Base-by-base conservation (phyloP, 2,888 invertebrate species). In the Cryptocephalus primarius region DNA sequence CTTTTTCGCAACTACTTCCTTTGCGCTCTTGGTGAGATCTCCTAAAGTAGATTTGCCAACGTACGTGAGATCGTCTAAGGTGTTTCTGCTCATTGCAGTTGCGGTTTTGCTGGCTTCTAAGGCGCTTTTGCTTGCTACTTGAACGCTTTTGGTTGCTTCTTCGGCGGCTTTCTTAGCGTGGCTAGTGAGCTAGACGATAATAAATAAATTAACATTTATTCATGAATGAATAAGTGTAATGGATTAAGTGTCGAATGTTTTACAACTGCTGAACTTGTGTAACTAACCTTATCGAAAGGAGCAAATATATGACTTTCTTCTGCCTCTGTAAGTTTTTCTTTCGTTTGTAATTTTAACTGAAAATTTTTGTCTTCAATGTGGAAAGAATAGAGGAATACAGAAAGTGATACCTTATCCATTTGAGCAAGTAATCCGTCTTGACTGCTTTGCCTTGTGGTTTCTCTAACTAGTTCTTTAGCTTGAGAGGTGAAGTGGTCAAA, bases 1-100 rank as follows among this genome's bases (percentile, higher is more conserved):
- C 64, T 88, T 88, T 64, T 91, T 92, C 1, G 86, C 76, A 3
- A 87, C 91, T 1, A 75, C 90, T 71, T 91, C 90, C 61, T 91
- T 88, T 1, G 92, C 92, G 60, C 88, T 88, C 70, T 92, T 93
- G 1, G 92, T 92, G 12, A 93, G 72, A 67, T 92, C 92, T 1
- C 89, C 91, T 39, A 92, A 72, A 0, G 91, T 90, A 32, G 86
- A 88, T 66, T 89, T 90, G n/a, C 90, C 85, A 4, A 91, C 90
- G 60, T 89, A 89, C 0, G 88, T 87, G 22, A 92, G 73, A 66
- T 92, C 92, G 50, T 91, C 91, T 6, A 91, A 74, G 0, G 91
- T 91, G 58, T 88, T 89, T 66, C 88, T 88, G 61, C 89, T 88
- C 9, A 85, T 89, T 8, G 86, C 89, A 0, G 89, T 88, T 1